Conservation (phyloP, 2,113 vertebrate species). For the Onychostruthus taczanowskii region DNA sequence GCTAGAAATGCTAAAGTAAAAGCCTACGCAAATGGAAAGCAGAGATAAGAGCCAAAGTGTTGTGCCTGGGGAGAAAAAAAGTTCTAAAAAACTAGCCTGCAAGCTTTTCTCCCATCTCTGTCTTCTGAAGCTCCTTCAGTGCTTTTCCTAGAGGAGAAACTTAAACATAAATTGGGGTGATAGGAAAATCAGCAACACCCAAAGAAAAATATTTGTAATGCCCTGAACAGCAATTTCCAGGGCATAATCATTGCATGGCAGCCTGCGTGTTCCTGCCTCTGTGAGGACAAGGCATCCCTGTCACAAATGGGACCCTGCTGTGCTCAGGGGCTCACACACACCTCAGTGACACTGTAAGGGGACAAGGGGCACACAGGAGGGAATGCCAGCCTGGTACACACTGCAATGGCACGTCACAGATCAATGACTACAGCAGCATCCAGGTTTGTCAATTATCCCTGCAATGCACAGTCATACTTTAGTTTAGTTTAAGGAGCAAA, state of each 20-base stretch:
- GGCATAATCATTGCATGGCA: not conserved
- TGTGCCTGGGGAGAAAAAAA: not conserved
- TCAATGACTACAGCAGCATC: not conserved
- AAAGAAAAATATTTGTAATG: not conserved
- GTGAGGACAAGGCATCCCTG: not conserved
- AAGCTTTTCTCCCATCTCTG: not conserved
- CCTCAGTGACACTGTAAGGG: not conserved
- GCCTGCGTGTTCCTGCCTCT: not conserved
- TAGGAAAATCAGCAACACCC: not conserved
- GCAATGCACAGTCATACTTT: not conserved
- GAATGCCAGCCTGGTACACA: not conserved
- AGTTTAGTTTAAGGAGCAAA: not conserved
- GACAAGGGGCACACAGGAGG: not conserved
- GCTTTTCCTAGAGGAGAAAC: not conserved
- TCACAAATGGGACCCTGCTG: not conserved
- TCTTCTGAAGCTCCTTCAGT: not conserved
- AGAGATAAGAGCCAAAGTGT: not conserved
- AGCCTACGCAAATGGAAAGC: not conserved
- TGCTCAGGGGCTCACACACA: fast-evolving
- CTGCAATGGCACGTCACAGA: not conserved
- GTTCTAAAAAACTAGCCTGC: not conserved
- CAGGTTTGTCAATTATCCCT: not conserved
- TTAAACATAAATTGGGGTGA: not conserved
- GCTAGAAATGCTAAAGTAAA: not conserved
- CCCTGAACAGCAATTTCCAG: not conserved